Conservation (phyloP, 2,888 invertebrate genomes). For the Aplocera efformata region DNA sequence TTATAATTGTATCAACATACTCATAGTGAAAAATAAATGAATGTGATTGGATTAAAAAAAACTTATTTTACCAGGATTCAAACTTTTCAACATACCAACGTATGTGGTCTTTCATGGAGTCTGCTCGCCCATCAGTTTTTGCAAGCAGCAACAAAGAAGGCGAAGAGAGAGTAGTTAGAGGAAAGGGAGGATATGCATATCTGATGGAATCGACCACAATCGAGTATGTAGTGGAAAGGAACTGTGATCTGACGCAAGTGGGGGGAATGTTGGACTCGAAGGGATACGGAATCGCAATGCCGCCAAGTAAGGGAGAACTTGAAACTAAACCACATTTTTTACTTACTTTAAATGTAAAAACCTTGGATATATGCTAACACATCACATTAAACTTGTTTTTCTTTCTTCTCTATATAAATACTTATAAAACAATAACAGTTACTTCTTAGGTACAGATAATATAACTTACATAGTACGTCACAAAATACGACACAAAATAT, state of each 20-base stretch:
- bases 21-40: not conserved
- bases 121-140: constrained; percentile 92
- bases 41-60: not conserved
- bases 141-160: constrained; percentile 93
- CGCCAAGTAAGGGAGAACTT: constrained; percentile 88
- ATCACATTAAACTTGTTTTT: too few species aligned
- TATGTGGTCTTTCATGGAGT: constrained; percentile 98
- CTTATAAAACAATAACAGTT: too few species aligned
- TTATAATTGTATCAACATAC: too few species aligned
- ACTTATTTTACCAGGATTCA: constrained; percentile 84
- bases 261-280: constrained; percentile 96
- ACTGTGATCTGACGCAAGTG: constrained; percentile 94
- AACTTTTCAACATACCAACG: constrained; percentile 95
- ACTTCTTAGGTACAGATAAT: too few species aligned
- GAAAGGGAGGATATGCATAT: constrained; percentile 94
- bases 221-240: constrained; percentile 94
- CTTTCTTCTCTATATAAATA: too few species aligned
- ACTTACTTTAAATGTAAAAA: too few species aligned
- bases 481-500: too few species aligned
- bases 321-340: too few species aligned
- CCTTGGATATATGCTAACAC: too few species aligned
- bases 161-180: constrained; percentile 91
- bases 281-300: constrained; percentile 97
- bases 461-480: too few species aligned
- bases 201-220: constrained; percentile 98